Percentiles rank a stretch among this genome's conserved stretches.
These are phyloP conservation scores for Poeciliopsis prolifica DNA, from an alignment of 2,113 vertebrate genomes.

Conservation along the genomic window DNA sequence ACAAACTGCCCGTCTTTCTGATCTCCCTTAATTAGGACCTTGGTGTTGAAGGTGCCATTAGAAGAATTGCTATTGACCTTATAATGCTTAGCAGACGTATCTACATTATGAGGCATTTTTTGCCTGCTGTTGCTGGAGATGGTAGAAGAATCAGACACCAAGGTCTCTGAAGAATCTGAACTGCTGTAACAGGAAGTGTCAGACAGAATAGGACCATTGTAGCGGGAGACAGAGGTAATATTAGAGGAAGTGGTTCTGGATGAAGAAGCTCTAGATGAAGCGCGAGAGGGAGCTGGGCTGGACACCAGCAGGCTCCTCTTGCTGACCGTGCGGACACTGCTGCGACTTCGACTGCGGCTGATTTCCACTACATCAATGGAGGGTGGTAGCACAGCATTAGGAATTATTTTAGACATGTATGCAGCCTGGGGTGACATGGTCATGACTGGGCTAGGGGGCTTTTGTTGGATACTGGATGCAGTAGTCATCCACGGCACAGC, in stretches of 20 bases:
- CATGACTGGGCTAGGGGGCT: slow-evolving; percentile 85
- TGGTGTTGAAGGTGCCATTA: slow-evolving; percentile 49
- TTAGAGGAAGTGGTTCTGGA: slow-evolving; percentile 78
- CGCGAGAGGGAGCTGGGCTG: slow-evolving; percentile 84
- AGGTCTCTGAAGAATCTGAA: slow-evolving; percentile 92
- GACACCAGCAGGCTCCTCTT: slow-evolving; percentile 88
- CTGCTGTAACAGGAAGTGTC: slow-evolving; percentile 90
- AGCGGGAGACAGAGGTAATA: slow-evolving; percentile 59
- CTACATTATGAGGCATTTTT: slow-evolving; percentile 22
- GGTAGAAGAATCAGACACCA: slow-evolving; percentile 94
- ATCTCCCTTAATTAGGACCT: slow-evolving; percentile 31
- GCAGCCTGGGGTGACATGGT: slow-evolving; percentile 94
- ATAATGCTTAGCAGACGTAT: slow-evolving; percentile 39
- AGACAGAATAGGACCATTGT: slow-evolving; percentile 57
- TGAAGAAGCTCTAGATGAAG: slow-evolving; percentile 76
- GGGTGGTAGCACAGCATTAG: slow-evolving; percentile 90
- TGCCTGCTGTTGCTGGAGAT: slow-evolving; percentile 81
- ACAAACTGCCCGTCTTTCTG: slow-evolving; percentile 72
- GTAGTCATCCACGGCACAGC: slow-evolving; percentile 86
- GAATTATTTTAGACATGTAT: slow-evolving; percentile 97
- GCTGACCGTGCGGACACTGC: slow-evolving; percentile 90
- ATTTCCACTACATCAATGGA: slow-evolving; percentile 94
- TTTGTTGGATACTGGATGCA: slow-evolving; percentile 72
- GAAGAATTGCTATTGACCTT: slow-evolving; percentile 63
- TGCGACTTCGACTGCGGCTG: slow-evolving; percentile 78